Base-by-base conservation (phyloP, 2,888 invertebrate genomes). In the Disparrhopalites patrizii region DNA sequence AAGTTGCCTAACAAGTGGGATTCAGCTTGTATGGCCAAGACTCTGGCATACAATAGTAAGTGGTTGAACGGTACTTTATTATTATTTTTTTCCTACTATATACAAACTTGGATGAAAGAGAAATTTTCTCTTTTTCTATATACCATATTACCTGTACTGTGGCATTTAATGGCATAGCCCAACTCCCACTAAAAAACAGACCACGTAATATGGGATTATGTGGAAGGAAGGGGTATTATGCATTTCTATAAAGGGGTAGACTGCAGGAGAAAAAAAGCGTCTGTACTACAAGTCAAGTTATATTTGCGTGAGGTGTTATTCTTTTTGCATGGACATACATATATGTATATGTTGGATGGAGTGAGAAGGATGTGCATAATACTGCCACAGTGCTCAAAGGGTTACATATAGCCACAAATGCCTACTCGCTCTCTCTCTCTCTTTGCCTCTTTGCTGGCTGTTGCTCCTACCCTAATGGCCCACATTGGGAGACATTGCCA, bases 401-500 rank as follows among this genome's bases (percentile, higher is more conserved):
- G n/a, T n/a, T n/a, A n/a, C n/a, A n/a, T n/a, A n/a, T n/a, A n/a
- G n/a, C n/a, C n/a, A n/a, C n/a, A n/a, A n/a, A n/a, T n/a, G n/a
- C n/a, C n/a, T n/a, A n/a, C n/a, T n/a, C n/a, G n/a, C n/a, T n/a
- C n/a, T n/a, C n/a, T n/a, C n/a, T n/a, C n/a, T n/a, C n/a, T n/a
- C n/a, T n/a, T n/a, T n/a, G n/a, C n/a, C n/a, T n/a, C n/a, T n/a
- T n/a, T 25, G 54, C 18, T 30, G 23, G 57, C 18, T 8, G n/a
- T 13, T 55, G 25, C 27, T 38, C n/a, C 27, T 27, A 43, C 43
- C 13, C 43, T 43, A 38, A 57, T 57, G 43, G 40, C 57, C 40
- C 57, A 65, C 63, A 65, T 67, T 67, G 62, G 51, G 51, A 56
- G 60, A 66, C 62, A 67, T 67, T 68, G 64, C 67, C 70, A 70